A percentile compares a stretch with the other conserved stretches of the same genome.
Conservation (phyloP, 2,113 vertebrate genomes). For the Montifringilla adamsi region DNA sequence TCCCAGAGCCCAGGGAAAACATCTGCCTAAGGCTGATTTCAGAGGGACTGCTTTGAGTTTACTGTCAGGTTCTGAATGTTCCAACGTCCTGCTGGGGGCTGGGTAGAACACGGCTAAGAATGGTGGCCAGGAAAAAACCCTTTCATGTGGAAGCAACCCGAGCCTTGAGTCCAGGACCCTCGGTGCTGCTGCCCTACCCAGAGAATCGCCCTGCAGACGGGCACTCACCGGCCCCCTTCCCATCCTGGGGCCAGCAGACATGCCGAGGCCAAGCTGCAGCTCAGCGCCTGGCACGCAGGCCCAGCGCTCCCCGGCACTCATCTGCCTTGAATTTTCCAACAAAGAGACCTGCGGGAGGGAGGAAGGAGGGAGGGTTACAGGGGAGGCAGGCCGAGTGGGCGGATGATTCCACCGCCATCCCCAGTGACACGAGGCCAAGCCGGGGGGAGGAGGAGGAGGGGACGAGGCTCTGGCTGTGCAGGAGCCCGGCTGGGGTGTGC, state of each 20-base stretch:
- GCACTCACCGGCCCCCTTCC: fast-evolving
- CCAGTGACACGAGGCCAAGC: constrained; percentile 30
- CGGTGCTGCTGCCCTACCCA: fast-evolving
- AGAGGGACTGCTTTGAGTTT: not conserved
- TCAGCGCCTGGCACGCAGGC: not conserved
- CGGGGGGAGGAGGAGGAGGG: not conserved
- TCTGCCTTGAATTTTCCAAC: constrained; percentile 57
- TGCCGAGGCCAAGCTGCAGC: not conserved
- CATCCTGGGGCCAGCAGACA: not conserved
- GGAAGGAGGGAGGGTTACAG: constrained; percentile 15
- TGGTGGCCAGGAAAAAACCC: not conserved
- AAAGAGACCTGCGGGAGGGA: constrained; percentile 53
- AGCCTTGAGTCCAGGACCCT: not conserved
- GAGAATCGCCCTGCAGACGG: fast-evolving
- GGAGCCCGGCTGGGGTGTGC: not conserved
- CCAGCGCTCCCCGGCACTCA: not conserved
- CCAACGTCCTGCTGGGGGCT: not conserved
- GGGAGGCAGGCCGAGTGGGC: constrained; percentile 38
- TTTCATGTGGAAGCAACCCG: fast-evolving
- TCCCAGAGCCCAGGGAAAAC: not conserved
- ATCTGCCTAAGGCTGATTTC: not conserved
- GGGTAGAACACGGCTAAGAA: not conserved
- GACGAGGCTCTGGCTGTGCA: not conserved
- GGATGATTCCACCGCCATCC: constrained; percentile 50
- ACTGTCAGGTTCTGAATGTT: not conserved